Evolutionary conservation across 2,113 vertebrate species (phyloP).

Genomic region (Lampris incognitus): DNA sequence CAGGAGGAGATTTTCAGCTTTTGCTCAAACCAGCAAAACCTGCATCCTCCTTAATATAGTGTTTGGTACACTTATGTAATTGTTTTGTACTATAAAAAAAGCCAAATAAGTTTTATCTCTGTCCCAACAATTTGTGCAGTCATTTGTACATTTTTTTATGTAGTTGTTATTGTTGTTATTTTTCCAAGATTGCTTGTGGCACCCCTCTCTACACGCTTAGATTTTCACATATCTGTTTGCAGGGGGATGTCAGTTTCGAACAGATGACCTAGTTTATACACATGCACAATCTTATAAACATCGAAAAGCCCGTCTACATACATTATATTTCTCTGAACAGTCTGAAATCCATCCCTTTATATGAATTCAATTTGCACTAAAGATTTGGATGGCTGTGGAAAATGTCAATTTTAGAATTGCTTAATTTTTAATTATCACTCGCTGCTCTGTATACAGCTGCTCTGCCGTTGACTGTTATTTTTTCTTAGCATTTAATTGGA

Average conservation of each 20-base stretch:
- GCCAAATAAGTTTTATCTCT: slow-evolving; percentile 67
- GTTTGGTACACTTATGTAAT: slow-evolving; percentile 45
- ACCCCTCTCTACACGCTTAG: slow-evolving; percentile 72
- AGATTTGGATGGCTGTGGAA: slow-evolving; percentile 61
- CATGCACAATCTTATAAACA: slow-evolving; percentile 70
- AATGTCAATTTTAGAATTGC: slow-evolving; percentile 70
- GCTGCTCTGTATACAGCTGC: slow-evolving; percentile 67
- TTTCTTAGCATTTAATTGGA: slow-evolving; percentile 77
- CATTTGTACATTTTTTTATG: slow-evolving; percentile 64
- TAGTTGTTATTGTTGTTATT: slow-evolving; percentile 14
- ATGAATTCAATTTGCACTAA: slow-evolving; percentile 47
- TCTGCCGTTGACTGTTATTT: slow-evolving; percentile 66
- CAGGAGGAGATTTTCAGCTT: slow-evolving; percentile 28
- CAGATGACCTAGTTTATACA: slow-evolving; percentile 83
- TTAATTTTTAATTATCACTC: slow-evolving; percentile 75
- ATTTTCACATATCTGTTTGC: slow-evolving; percentile 81
- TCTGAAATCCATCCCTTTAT: slow-evolving; percentile 46
- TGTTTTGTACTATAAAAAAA: slow-evolving; percentile 58
- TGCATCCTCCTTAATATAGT: slow-evolving; percentile 66
- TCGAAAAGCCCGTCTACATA: slow-evolving; percentile 60
- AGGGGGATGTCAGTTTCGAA: slow-evolving; percentile 80
- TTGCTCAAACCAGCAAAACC: slow-evolving; percentile 52
- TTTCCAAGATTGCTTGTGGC: slow-evolving; percentile 67
- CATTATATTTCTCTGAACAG: slow-evolving; percentile 45
- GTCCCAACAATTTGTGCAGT: slow-evolving; percentile 71